phyloP scores from a whole-genome alignment of 2,888 invertebrate species.

The Cremastinae sp. region DNA sequence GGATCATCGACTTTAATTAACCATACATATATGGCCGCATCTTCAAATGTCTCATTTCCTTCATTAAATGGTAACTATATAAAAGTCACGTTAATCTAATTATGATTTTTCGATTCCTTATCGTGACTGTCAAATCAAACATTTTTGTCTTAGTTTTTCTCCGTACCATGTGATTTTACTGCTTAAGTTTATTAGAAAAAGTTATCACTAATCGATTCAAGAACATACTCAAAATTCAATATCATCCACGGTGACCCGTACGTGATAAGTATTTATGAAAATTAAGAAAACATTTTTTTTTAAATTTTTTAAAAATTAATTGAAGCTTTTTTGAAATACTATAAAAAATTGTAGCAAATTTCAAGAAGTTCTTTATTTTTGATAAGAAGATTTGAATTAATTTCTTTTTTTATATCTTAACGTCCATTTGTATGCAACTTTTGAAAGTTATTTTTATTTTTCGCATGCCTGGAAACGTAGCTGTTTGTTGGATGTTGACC shows the following conservation, averaged over 20 bases:
- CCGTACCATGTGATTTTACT: too few species aligned
- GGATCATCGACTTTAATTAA: constrained; percentile 65
- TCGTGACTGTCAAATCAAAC: too few species aligned
- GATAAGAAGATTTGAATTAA: too few species aligned
- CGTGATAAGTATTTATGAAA: too few species aligned
- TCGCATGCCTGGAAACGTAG: too few species aligned
- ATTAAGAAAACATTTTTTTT: not conserved
- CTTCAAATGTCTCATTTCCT: not conserved
- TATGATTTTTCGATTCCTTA: too few species aligned
- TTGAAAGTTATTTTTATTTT: too few species aligned
- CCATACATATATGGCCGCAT: constrained; percentile 46
- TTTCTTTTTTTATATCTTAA: too few species aligned
- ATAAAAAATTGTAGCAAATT: too few species aligned
- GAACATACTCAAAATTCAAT: not conserved
- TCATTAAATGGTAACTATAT: not conserved
- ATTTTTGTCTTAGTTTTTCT: too few species aligned
- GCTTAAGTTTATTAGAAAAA: not conserved
- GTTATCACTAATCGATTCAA: not conserved
- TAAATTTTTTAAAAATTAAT: not conserved
- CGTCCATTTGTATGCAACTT: too few species aligned
- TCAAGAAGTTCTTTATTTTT: not conserved
- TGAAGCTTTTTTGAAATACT: not conserved
- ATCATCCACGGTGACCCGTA: not conserved
- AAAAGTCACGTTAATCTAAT: too few species aligned
- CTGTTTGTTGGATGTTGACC: constrained; percentile 3